Base-by-base conservation (phyloP, 2,888 invertebrate species). In the Dione vanillae region DNA sequence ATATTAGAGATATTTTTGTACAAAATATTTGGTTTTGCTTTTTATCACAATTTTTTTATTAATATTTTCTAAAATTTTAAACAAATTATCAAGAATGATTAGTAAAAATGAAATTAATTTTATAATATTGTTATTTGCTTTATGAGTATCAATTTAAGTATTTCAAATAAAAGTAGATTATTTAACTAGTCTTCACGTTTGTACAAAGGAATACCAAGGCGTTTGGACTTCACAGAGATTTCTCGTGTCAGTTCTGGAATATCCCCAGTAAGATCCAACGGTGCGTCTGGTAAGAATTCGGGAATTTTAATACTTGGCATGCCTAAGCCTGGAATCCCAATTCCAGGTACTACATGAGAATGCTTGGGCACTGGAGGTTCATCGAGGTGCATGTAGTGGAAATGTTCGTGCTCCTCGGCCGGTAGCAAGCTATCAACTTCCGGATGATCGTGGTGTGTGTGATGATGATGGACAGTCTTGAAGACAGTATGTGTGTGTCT, bases 401-500 rank as follows among this genome's bases (percentile, higher is more conserved):
- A 91, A 71, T 94, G 94, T 71, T 94, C 93, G 76, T 94, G 93
- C 58, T 92, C 92, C 45, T 94, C 93, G 0, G 67, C 70, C 2
- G 83, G 72, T 0, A 88, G 83, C 5, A 81, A 76, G 0, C 85
- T 87, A 51, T 82, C 75, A 0, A 70, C 52, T 10, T 67, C 65
- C 37, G 66, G 82, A 1, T 84, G 83, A 3, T 90, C 91, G 74
- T 86, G 90, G 70, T 90, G 86, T 0, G 85, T 85, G 78, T 94
- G 91, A 74, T 94, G 90, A 73, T 94, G 95, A 59, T 95, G 94
- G 49, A 96, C 90, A 0, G 95, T 94, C 83, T 96, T 96, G 87
- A 94, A 95, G n/a, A 96, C 93, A 0, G 95, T 96, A 82, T 96
- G 96, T 0, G 95, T 95, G 81, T 96, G 96, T 78, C 95, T 95